These are phyloP conservation scores for Rynchops niger DNA, from an alignment of 2,113 vertebrate species.

Conservation along the genomic window DNA sequence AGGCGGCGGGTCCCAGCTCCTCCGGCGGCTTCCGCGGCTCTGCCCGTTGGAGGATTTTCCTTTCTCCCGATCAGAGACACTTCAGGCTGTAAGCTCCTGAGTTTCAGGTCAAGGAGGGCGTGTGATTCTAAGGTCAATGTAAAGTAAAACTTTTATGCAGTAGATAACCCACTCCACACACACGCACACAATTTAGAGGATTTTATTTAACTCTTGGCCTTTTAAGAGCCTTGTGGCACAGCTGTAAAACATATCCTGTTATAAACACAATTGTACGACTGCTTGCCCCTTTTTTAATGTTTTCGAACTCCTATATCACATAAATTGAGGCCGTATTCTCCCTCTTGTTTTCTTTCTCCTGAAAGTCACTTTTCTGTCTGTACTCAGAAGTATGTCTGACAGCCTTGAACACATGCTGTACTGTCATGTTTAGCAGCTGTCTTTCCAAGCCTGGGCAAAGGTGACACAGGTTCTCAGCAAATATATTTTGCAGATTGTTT, in stretches of 20 bases:
- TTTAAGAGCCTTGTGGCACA: not conserved
- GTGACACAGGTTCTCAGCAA: not conserved
- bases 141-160: not conserved
- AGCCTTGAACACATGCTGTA: not conserved
- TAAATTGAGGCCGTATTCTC: not conserved
- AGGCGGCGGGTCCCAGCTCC: accelerated
- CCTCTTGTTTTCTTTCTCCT: not conserved
- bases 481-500: not conserved
- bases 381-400: not conserved
- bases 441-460: not conserved
- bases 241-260: not conserved
- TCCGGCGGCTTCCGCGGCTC: accelerated
- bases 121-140: not conserved
- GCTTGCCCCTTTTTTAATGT: not conserved
- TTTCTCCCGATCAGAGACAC: not conserved
- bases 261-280: not conserved
- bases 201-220: not conserved
- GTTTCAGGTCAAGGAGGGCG: not conserved
- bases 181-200: not conserved
- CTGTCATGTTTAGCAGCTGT: not conserved
- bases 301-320: not conserved
- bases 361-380: not conserved
- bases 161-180: not conserved
- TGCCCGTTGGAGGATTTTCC: accelerated
- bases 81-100: not conserved